These are phyloP conservation scores for Microctonus brassicae DNA, from an alignment of 2,888 invertebrate species.

Conservation along the genomic window DNA sequence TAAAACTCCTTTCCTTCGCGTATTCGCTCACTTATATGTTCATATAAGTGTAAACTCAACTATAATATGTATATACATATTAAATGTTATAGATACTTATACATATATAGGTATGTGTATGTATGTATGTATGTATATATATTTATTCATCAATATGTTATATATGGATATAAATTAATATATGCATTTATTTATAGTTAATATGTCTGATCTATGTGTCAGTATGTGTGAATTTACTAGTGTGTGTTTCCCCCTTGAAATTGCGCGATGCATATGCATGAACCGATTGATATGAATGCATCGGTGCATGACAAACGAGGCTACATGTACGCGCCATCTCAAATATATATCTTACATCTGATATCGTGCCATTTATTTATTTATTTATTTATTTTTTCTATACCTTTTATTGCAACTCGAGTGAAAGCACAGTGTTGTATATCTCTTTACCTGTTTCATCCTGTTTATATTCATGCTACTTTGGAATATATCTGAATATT, in stretches of 20 bases:
- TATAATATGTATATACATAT: too few relatives aligned
- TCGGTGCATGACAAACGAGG: conserved; percentile 65
- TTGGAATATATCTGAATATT: too few relatives aligned
- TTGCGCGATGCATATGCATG: conserved; percentile 62
- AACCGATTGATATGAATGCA: conserved; percentile 67
- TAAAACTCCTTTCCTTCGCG: conserved; percentile 1
- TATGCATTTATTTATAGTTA: neutral
- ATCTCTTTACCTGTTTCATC: too few relatives aligned
- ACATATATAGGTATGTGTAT: neutral
- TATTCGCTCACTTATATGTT: neutral
- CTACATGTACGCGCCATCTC: conserved; percentile 45
- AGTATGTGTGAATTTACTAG: too few relatives aligned
- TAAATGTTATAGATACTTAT: neutral
- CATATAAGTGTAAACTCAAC: too few relatives aligned
- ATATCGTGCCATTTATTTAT: conserved; percentile 52
- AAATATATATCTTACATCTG: conserved; percentile 54
- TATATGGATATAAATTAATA: too few relatives aligned
- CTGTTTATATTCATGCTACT: too few relatives aligned
- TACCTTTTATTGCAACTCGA: too few relatives aligned
- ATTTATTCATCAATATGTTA: conserved; percentile 21
- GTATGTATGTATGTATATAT: conserved; percentile 8
- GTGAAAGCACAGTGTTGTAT: too few relatives aligned
- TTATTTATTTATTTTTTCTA: too few relatives aligned
- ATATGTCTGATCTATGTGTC: too few relatives aligned
- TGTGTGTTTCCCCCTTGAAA: neutral